Percentiles rank a stretch among this genome's conserved stretches.
These are phyloP conservation scores for Pandion haliaetus DNA, from an alignment of 2,113 vertebrate genomes.

Conservation along the genomic window DNA sequence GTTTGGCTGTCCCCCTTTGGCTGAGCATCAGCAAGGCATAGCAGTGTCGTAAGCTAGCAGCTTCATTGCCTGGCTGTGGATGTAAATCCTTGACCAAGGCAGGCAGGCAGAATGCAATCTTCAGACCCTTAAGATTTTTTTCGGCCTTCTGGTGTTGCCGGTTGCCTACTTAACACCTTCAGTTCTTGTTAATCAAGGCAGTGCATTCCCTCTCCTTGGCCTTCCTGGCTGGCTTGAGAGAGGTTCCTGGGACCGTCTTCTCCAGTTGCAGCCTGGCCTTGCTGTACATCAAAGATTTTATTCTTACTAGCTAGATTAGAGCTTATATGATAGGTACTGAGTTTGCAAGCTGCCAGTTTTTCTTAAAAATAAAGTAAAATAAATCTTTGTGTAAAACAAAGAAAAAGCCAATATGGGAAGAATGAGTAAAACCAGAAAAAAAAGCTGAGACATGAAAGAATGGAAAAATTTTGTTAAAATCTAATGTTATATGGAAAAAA, in stretches of 20 bases:
- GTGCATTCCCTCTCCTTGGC: not conserved
- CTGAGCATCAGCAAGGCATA: not conserved
- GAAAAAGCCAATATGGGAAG: not conserved
- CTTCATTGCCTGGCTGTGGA: too few species aligned
- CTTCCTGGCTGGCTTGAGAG: not conserved
- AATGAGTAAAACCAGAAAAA: not conserved
- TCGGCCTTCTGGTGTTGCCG: not conserved
- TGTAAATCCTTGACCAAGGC: not conserved
- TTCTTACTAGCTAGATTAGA: not conserved
- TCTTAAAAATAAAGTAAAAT: not conserved
- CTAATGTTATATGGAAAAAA: slow-evolving; percentile 42
- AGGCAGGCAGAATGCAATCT: not conserved
- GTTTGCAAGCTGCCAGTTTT: not conserved
- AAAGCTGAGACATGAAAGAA: not conserved
- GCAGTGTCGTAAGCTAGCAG: too few species aligned
- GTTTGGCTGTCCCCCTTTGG: not conserved
- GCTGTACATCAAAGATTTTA: not conserved
- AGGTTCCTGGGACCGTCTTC: not conserved
- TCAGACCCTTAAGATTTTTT: not conserved
- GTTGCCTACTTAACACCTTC: not conserved
- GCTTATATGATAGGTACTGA: not conserved
- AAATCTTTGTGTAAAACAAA: not conserved
- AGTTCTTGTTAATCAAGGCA: not conserved
- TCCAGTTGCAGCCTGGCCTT: not conserved
- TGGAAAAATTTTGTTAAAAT: slow-evolving; percentile 32